Conservation (phyloP, 2,113 vertebrate genomes). For the Calidris pygmaea region DNA sequence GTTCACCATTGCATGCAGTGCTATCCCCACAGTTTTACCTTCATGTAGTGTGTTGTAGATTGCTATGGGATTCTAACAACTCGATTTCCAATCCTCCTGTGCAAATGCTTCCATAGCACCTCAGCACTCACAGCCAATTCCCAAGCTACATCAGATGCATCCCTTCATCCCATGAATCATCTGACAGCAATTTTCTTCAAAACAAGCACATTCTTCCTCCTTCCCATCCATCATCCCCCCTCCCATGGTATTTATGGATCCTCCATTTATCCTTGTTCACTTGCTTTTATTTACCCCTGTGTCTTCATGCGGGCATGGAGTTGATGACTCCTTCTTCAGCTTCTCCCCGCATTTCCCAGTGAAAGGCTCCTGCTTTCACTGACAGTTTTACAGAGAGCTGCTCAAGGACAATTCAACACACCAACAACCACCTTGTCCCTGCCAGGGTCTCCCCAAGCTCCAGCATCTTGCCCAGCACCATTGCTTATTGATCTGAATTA, state of each 20-base stretch:
- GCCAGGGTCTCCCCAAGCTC: background rate
- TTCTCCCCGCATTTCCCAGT: background rate
- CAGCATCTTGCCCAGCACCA: background rate
- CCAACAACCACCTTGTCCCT: background rate
- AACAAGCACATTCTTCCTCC: conserved; percentile 9
- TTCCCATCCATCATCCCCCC: background rate
- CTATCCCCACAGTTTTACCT: background rate
- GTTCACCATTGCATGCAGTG: background rate
- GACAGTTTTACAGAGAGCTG: background rate
- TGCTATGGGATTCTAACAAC: background rate
- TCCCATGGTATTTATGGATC: background rate
- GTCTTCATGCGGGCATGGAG: background rate
- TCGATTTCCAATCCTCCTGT: background rate
- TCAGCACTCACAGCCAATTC: background rate
- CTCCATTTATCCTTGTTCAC: background rate
- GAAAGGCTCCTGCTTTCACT: background rate
- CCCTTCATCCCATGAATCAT: background rate
- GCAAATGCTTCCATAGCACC: background rate
- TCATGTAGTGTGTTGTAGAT: background rate
- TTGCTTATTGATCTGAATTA: background rate
- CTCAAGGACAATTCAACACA: background rate
- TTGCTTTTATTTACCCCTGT: background rate
- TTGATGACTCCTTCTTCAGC: background rate
- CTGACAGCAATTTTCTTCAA: conserved; percentile 5
- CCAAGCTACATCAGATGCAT: background rate